A percentile compares a stretch with the other conserved stretches of the same genome.
Conservation (phyloP, 2,888 invertebrate species). For the Gastracanthus pulcherrimus region DNA sequence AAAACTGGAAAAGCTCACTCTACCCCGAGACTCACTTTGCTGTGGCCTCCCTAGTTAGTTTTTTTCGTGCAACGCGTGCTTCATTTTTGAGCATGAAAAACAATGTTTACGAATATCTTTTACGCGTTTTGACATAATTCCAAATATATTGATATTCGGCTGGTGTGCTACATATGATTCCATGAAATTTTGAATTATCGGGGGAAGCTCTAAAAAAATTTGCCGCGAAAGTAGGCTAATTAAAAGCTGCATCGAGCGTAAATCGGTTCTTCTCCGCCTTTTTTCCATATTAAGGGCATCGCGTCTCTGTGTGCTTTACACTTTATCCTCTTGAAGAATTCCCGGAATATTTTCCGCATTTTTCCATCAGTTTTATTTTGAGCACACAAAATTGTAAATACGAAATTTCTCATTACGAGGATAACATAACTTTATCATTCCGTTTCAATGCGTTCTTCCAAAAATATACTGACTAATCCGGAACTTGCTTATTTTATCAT, state of each 20-base stretch:
- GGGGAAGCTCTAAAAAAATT: not conserved
- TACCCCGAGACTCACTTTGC: too few relatives aligned
- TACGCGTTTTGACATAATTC: too few relatives aligned
- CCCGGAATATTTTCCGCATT: not conserved
- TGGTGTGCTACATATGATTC: not conserved
- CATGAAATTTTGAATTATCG: conserved; percentile 2
- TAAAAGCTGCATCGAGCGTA: not conserved
- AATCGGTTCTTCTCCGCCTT: not conserved
- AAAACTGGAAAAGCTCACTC: too few relatives aligned
- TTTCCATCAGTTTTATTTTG: not conserved
- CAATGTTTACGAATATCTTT: too few relatives aligned
- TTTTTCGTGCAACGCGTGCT: too few relatives aligned
- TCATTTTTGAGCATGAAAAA: too few relatives aligned
- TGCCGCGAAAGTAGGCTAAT: conserved; percentile 7
- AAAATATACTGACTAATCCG: too few relatives aligned
- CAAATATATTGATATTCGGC: not conserved
- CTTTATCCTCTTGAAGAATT: not conserved
- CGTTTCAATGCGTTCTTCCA: too few relatives aligned
- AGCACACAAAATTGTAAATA: not conserved
- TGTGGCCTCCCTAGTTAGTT: too few relatives aligned
- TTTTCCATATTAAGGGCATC: not conserved
- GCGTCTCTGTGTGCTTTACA: not conserved
- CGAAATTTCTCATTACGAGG: not conserved
- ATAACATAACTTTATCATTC: too few relatives aligned
- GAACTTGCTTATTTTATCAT: too few relatives aligned